Conservation (phyloP, 2,113 vertebrate genomes). For the Entomyzon cyanotis region DNA sequence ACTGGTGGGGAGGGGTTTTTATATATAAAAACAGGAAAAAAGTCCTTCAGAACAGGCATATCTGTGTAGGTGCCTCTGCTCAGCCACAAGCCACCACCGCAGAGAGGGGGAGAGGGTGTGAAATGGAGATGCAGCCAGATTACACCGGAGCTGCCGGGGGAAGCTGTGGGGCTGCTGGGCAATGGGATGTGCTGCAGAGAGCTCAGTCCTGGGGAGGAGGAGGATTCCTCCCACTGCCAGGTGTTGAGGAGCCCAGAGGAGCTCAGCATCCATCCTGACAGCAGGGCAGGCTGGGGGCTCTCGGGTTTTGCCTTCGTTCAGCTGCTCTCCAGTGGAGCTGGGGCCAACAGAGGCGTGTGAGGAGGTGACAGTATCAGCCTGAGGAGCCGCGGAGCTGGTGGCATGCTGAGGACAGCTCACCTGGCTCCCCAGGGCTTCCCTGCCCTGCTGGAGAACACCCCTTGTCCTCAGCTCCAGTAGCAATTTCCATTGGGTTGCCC, state of each 20-base stretch:
- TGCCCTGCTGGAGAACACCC: not conserved
- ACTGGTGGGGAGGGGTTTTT: not conserved
- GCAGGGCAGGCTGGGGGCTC: fast-evolving
- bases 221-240: not conserved
- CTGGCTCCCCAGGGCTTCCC: not conserved
- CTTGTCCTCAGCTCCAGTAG: not conserved
- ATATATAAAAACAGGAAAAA: not conserved
- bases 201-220: not conserved
- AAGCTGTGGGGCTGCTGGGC: not conserved
- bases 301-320: fast-evolving
- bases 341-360: not conserved
- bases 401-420: not conserved
- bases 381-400: not conserved
- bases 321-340: not conserved
- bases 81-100: slow-evolving; percentile 11
- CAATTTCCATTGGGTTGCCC: not conserved
- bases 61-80: slow-evolving; percentile 36
- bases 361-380: not conserved
- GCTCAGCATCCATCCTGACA: not conserved
- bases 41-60: not conserved
- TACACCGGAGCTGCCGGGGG: not conserved
- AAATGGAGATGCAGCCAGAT: not conserved
- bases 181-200: not conserved
- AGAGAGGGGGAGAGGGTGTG: slow-evolving; percentile 48
- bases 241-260: not conserved